phyloP scores from a whole-genome alignment of 2,113 vertebrate genomes.

The Lepidothrix coronata region DNA sequence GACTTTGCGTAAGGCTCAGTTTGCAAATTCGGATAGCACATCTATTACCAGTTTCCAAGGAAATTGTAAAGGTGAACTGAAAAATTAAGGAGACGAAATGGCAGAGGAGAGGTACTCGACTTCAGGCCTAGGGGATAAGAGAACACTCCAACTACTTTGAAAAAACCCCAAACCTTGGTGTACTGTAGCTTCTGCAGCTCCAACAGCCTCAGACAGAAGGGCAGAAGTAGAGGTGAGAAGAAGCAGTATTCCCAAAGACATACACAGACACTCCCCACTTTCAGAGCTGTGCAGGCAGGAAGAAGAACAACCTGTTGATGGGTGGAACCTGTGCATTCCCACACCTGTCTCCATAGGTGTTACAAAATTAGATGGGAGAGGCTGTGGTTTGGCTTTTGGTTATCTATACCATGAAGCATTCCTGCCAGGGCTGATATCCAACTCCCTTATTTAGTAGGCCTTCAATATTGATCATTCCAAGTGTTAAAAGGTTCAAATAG shows the following conservation, averaged over 20 bases:
- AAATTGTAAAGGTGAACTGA: neutral
- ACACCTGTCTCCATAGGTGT: neutral
- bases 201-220: accelerated
- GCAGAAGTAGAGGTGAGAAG: neutral
- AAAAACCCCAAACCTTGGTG: too few species aligned
- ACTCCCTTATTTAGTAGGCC: neutral
- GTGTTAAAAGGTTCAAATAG: neutral
- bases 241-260: neutral
- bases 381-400: neutral
- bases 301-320: neutral
- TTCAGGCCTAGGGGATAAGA: neutral
- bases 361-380: neutral
- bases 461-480: neutral
- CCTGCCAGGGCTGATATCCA: neutral
- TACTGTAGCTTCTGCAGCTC: neutral
- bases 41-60: neutral
- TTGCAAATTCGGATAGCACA: neutral
- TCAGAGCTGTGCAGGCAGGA: neutral
- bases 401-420: neutral
- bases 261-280: neutral
- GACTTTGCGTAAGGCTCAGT: neutral
- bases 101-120: neutral
- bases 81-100: neutral
- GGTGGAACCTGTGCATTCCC: conserved; percentile 12
- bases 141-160: neutral